These are phyloP conservation scores for Antheraea pernyi DNA, from an alignment of 1,140 invertebrate genomes.

Conservation along the genomic window DNA sequence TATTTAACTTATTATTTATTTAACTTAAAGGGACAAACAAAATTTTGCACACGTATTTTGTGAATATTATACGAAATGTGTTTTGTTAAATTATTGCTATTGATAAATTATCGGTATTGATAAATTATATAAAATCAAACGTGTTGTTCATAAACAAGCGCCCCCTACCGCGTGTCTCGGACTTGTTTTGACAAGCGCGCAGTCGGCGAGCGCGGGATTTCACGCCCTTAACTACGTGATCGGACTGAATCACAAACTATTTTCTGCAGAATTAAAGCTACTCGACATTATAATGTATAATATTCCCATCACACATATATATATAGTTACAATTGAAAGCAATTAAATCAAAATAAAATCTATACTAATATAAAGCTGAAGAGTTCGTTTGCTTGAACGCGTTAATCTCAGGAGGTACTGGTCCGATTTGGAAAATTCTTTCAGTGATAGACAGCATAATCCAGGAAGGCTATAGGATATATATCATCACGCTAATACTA, in stretches of 20 bases:
- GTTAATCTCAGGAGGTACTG: too few relatives aligned
- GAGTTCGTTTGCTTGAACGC: neutral
- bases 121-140: slow-evolving; percentile 64
- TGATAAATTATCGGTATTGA: slow-evolving; percentile 53
- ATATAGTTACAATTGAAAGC: too few relatives aligned
- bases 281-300: too few relatives aligned
- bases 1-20: too few relatives aligned
- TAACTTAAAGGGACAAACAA: too few relatives aligned
- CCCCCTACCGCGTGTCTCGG: slow-evolving; percentile 47
- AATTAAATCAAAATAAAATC: too few relatives aligned
- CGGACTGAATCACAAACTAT: slow-evolving; percentile 19
- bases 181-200: slow-evolving; percentile 46
- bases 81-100: slow-evolving; percentile 27
- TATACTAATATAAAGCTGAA: slow-evolving; percentile 7
- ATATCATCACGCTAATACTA: too few relatives aligned
- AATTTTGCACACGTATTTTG: too few relatives aligned
- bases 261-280: neutral
- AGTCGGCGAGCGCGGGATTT: slow-evolving; percentile 36
- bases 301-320: too few relatives aligned
- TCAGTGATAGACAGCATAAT: too few relatives aligned
- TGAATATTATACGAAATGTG: neutral
- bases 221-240: slow-evolving; percentile 36
- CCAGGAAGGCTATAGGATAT: too few relatives aligned
- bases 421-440: too few relatives aligned
- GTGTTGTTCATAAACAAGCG: slow-evolving; percentile 50